Percentiles rank a stretch among this genome's conserved stretches.
Conservation (phyloP, 2,797 vertebrate species). For the Monodelphis domestica region DNA sequence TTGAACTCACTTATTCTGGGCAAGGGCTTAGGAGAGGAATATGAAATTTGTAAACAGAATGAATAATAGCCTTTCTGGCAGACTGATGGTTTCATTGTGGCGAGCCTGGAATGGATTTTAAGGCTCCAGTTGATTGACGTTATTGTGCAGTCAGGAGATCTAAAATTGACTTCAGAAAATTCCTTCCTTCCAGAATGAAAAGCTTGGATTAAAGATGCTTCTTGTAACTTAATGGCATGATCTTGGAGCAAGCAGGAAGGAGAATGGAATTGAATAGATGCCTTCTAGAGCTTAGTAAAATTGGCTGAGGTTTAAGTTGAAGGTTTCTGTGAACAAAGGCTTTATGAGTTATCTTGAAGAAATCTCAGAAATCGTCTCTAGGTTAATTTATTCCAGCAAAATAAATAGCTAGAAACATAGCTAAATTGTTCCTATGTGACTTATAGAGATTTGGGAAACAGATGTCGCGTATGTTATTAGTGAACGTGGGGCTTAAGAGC, state of each 20-base stretch:
- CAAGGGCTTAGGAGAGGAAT: constrained; percentile 47
- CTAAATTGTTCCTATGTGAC: background rate
- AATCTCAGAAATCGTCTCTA: background rate
- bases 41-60: constrained; percentile 4
- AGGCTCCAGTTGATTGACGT: constrained; percentile 6
- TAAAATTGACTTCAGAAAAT: constrained; percentile 37
- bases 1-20: constrained; percentile 48
- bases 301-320: constrained; percentile 25
- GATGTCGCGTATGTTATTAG: background rate
- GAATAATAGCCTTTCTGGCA: constrained; percentile 50
- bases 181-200: constrained; percentile 54
- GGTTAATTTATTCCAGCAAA: background rate
- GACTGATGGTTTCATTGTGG: constrained; percentile 53
- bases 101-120: constrained; percentile 39
- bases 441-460: background rate
- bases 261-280: constrained; percentile 22
- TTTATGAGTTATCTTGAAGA: constrained; percentile 34
- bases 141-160: constrained; percentile 34
- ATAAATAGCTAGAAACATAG: background rate
- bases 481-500: background rate
- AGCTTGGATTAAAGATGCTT: constrained; percentile 13
- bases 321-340: constrained; percentile 55
- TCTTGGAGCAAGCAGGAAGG: constrained; percentile 12
- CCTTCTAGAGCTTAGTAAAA: background rate
- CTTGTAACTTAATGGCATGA: constrained; percentile 53